Base-by-base conservation (phyloP, 1,140 invertebrate genomes). In the Whitmania pigra region DNA sequence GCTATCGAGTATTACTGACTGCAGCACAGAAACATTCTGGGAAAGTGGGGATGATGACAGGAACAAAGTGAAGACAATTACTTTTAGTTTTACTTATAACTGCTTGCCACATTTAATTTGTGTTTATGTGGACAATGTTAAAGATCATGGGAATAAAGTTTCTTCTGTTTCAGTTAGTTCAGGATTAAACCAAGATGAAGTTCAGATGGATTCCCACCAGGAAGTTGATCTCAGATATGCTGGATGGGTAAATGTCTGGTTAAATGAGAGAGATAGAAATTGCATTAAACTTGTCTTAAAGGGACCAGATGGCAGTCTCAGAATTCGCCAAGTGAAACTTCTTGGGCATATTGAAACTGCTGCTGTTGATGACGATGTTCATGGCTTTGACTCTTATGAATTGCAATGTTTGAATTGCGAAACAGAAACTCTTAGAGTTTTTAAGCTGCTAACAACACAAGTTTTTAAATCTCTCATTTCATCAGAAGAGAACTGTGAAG, bases 11-110 rank as follows among this genome's bases (percentile, higher is more conserved):
- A 84, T 99, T 11, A 91, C 88, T 0, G 95, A 98, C 80, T 90
- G 89, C 76, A 94, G 92, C 0, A 97, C 93, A 0, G 95, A 99
- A 83, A 98, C 95, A 0, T 99, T 98, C 82, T 99, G 95, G 95
- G 95, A 99, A 83, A 96, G 93, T 73, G 94, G 94, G 4, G 94
- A 98, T 77, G 94, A 97, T 79, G 94, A 97, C 82, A 78, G 86
- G 70, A 94, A 93, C 79, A 93, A 93, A 81, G 88, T 89, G 1
- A 95, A 97, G 73, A 74, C 75, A 13, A 71, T 82, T 13, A 79
- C 78, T 74, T 77, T 80, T 57, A 76, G 75, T 29, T 78, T 77
- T 72, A 75, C 77, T 20, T 73, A 77, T 13, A 75, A 78, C 66
- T 73, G 85, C 53, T 85, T 85, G 74, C 88, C 88, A 1, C 85